These are phyloP conservation scores for Rotaria sp. DNA, from an alignment of 2,888 invertebrate genomes.

Conservation along the genomic window DNA sequence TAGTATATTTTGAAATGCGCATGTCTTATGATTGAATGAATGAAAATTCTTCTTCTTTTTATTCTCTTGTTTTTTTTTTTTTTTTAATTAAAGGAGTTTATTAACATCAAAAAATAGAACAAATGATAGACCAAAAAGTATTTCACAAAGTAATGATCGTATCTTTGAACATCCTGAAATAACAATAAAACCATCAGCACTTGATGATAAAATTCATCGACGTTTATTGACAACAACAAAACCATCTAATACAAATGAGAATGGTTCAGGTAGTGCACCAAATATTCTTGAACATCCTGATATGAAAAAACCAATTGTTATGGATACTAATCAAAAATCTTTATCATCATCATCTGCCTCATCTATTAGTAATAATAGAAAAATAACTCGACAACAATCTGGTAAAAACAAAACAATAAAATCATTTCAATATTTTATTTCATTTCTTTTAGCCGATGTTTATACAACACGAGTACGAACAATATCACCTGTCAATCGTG, in stretches of 20 bases:
- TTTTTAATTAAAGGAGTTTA: not conserved
- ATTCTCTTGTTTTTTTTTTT: too few species aligned
- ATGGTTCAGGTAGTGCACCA: not conserved
- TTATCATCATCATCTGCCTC: not conserved
- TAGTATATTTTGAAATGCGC: too few species aligned
- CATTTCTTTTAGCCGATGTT: not conserved
- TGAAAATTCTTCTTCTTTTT: too few species aligned
- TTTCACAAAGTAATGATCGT: not conserved
- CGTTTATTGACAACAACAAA: not conserved
- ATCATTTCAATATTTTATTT: not conserved
- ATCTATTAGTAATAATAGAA: not conserved
- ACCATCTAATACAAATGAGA: not conserved
- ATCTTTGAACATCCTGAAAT: conserved; percentile 20
- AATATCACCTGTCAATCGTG: not conserved
- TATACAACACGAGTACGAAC: not conserved
- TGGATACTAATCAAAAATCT: not conserved
- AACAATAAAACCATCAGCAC: not conserved
- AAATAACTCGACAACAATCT: not conserved
- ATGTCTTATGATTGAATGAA: too few species aligned
- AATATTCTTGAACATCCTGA: conserved; percentile 23
- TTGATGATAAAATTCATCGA: not conserved
- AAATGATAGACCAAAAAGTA: not conserved
- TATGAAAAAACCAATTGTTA: not conserved
- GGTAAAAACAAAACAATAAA: not conserved
- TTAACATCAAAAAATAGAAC: not conserved